Evolutionary conservation across 2,113 vertebrate species (phyloP).

Genomic region (Megaceryle maxima): DNA sequence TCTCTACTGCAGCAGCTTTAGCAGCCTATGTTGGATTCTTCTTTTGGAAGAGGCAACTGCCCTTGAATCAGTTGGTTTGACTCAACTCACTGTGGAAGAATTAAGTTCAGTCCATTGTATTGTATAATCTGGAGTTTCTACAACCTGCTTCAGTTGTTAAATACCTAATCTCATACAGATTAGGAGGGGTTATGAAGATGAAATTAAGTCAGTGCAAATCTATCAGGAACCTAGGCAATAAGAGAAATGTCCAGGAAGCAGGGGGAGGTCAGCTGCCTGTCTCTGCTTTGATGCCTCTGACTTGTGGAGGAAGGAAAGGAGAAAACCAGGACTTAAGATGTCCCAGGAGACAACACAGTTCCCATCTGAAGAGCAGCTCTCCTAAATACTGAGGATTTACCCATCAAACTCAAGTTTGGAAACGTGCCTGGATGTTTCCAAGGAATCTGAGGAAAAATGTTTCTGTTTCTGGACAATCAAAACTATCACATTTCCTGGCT

Average conservation of each 20-base stretch:
- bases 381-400: background rate
- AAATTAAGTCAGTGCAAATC: background rate
- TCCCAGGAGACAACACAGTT: background rate
- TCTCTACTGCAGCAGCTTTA: background rate
- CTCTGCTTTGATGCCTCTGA: background rate
- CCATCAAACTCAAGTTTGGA: constrained; percentile 1
- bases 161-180: background rate
- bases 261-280: background rate
- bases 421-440: constrained; percentile 17
- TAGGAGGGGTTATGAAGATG: background rate
- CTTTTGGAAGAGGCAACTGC: constrained; percentile 9
- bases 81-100: background rate
- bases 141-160: background rate
- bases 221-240: background rate
- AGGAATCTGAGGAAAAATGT: constrained; percentile 9
- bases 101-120: background rate
- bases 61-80: background rate
- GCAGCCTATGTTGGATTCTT: background rate
- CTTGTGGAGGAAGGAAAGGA: background rate
- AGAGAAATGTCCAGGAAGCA: background rate
- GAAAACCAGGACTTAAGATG: background rate
- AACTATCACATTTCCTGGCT: constrained; percentile 21
- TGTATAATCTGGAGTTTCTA: constrained; percentile 19
- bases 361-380: background rate
- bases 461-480: constrained; percentile 46